Percentiles rank a stretch among this genome's conserved stretches.
phyloP scores from a whole-genome alignment of 1,140 invertebrate genomes.

The Drosophila parabipectinata region DNA sequence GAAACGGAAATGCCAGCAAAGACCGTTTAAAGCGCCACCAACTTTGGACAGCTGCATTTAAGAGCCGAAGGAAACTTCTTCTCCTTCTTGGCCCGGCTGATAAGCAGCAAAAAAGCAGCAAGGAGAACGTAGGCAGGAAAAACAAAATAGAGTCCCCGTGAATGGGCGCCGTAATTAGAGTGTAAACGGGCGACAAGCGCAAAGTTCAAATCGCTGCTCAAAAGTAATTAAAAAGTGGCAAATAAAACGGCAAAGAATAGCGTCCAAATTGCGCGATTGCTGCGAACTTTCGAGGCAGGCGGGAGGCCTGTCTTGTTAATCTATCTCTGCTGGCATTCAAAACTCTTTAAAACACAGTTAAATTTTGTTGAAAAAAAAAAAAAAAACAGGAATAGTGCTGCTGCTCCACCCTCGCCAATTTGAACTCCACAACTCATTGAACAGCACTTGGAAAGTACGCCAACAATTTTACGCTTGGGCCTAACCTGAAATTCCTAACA shows the following conservation, averaged over 20 bases:
- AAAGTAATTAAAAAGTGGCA: constrained; percentile 81
- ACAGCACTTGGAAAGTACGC: constrained; percentile 44
- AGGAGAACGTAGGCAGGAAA: constrained; percentile 12
- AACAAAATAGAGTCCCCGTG: constrained; percentile 51
- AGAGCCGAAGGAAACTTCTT: constrained; percentile 38
- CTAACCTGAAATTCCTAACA: constrained; percentile 38
- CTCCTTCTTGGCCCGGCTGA: constrained; percentile 43
- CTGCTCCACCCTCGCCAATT: constrained; percentile 24
- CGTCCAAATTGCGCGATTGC: constrained; percentile 72
- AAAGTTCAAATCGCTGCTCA: constrained; percentile 79
- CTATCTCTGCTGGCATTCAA: not conserved
- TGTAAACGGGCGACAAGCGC: constrained; percentile 55
- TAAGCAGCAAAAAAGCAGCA: constrained; percentile 47
- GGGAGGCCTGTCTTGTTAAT: not conserved
- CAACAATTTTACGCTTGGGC: constrained; percentile 49
- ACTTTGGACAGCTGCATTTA: constrained; percentile 56
- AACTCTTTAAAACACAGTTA: constrained; percentile 24
- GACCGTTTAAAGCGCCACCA: constrained; percentile 54
- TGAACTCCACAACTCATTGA: constrained; percentile 48
- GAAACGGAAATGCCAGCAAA: constrained; percentile 72
- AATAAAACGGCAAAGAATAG: constrained; percentile 56
- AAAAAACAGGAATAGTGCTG: not conserved
- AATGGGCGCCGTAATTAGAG: constrained; percentile 75
- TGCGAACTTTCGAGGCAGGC: constrained; percentile 29
- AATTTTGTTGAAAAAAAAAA: not conserved